phyloP scores from a whole-genome alignment of 2,113 vertebrate species.

The Halcyon malimbica region DNA sequence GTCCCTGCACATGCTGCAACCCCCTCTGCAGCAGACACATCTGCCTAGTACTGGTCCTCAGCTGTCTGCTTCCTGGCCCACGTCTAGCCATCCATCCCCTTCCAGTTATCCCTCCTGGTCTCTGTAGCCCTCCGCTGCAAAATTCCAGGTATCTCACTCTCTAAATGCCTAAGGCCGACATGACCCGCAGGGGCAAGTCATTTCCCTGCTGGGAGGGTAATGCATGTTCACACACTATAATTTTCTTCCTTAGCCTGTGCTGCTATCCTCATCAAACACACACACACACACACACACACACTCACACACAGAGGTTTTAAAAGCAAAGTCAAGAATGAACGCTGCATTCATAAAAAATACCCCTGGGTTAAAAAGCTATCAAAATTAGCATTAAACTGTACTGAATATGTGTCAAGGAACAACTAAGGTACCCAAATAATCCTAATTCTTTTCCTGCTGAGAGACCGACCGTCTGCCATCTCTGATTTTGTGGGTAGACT shows the following conservation, averaged over 20 bases:
- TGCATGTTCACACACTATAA: slow-evolving; percentile 18
- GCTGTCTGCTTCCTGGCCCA: neutral
- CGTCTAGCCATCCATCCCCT: neutral
- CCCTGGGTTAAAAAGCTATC: neutral
- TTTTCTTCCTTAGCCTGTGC: slow-evolving; percentile 36
- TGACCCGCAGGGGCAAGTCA: neutral
- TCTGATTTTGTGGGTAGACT: neutral
- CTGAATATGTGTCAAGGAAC: neutral
- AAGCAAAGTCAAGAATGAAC: neutral
- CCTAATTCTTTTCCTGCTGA: neutral
- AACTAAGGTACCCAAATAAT: neutral
- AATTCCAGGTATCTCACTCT: slow-evolving; percentile 40
- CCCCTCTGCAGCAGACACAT: neutral
- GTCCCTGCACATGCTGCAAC: fast-evolving
- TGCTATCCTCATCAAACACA: slow-evolving; percentile 16
- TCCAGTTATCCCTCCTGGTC: neutral
- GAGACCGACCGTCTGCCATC: neutral
- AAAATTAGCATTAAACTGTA: neutral
- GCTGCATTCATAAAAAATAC: neutral
- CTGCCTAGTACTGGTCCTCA: neutral
- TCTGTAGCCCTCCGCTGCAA: neutral
- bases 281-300: neutral
- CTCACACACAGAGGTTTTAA: neutral
- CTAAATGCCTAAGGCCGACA: neutral
- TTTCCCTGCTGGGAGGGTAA: slow-evolving; percentile 23